Evolutionary conservation across 2,113 vertebrate species (phyloP), one percentile per base, ranked within the genome.

Genomic region (Chloropsis cyanopogon): DNA sequence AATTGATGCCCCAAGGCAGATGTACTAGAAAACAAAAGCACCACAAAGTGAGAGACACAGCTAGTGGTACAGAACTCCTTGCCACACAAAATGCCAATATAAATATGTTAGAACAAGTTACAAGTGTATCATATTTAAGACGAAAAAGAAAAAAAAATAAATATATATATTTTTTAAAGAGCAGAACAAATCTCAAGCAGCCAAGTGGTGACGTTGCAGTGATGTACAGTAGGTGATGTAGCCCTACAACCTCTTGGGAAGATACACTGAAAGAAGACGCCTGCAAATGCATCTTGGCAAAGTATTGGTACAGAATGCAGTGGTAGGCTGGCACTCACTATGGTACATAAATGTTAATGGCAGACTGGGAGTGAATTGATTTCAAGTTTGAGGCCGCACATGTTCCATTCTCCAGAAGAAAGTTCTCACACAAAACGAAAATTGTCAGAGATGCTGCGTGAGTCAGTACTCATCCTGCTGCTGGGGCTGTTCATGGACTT

Each of bases 381-480:
- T 98, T 98, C 97, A 96, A 97, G 97, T 98, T 97, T 97, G 98
- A 98, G 98, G 98, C 98, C 97, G 97, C 98, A 98, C 98, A 98
- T 97, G 98, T 98, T 98, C 98, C 96, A 87, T 98, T 98, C 98
- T 98, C 97, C 96, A 96, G 98, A 98, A 98, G 96, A 98, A 97
- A 98, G 98, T 99, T 98, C 98, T 98, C 98, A 98, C 93, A 94
- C 97, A 98, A 97, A 98, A 97, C 72, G 96, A 98, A 97, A 98
- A 98, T 95, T 95, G 97, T 97, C 97, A 94, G 91, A 97, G 97
- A 86, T 76, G 98, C 96, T 52, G 81, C 93, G 22, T 29, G 87
- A 97, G 93, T 99, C 98, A 99, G 98, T 99, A 99, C 97, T 99
- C 99, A 93, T 99, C 99, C 94, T 99, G 99, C 94, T 98, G 99